Base-by-base conservation (phyloP, 1,140 invertebrate species). In the Maconellicoccus hirsutus region DNA sequence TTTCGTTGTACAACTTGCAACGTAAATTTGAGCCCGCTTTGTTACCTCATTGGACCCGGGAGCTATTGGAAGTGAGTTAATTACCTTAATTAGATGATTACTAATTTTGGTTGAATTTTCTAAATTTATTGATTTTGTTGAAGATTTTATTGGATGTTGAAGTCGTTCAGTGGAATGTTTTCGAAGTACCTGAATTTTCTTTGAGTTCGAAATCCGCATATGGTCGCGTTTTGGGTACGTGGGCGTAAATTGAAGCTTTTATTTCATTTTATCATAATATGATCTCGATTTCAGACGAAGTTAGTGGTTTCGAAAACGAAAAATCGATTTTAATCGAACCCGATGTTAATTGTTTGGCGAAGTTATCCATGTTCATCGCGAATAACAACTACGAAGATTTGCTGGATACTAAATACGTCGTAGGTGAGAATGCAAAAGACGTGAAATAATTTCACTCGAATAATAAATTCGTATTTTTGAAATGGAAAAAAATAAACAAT, bases 21-120 rank as follows among this genome's bases (percentile, higher is more conserved):
- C 76, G 79, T 19, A 80, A 82, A 74, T 87, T 86, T 75, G 76
- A 78, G 19, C 81, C 82, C 8, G 82, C 79, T 14, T 73, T 84
- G 12, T 82, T 83, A 71, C 82, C 82, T 4, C 80, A 78, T 70
- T 82, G 84, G 63, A 82, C 80, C 2, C 75, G 79, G 52, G 83
- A 84, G 76, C 75, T 84, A 14, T 74, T 82, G 3, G 81, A 83
- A 77, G 81, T 83, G 75, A 73, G 73, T 73, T 23, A 19, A 7
- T 61, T 66, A 22, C 22, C 1, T 66, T 23, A 66, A 61, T 6
- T 61, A 6, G 59, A 61, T 61, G 59, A 61, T 6, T 23, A 22
- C 21, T 4, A 16, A 59, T 59, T 6, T 59, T 19, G 16, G 4
- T 59, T 59, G 52, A 59, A 59, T 66, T 25, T 16, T 66, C 42